Base-by-base conservation (phyloP, 92 coral and sea anemone species). In the Porites evermanni region DNA sequence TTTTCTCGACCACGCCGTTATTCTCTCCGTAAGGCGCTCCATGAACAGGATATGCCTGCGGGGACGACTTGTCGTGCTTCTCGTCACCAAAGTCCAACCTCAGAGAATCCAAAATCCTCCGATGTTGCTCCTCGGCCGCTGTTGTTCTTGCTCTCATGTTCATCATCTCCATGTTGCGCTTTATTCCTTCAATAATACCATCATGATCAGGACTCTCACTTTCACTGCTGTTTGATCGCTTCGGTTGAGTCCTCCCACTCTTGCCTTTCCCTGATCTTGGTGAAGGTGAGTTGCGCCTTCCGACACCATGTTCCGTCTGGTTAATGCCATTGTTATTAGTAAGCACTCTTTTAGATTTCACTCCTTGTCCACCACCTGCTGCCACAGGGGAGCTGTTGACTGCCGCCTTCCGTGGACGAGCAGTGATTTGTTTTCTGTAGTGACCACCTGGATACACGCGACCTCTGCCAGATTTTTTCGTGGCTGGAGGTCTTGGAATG, bases 81-180 rank as follows among this genome's bases (percentile, higher is more conserved):
- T n/a, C 80, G 64, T 72, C 87, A 72, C 74, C 80, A 83, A 83
- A 83, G 13, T 83, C 79, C 70, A 83, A 24, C 69, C 56, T 89
- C 69, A 92, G 56, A 11, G 90, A 79, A 16, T 86, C 72, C 12
- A 92, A 19, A 38, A 89, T 84, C 53, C 86, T 81, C 18, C 85
- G 92, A 60, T 88, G 84, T 70, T 91, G 86, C 16, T 89, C 92
- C 67, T 90, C 87, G 3, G 96, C 96, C 54, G 93, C 90, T 78
- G 91, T 91, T 53, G 91, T 18, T 53, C 93, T 84, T 21, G 86
- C 84, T 70, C 91, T 87, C 88, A 94, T 85, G 64, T 56, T 94
- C 67, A 94, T 93, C 64, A 79, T 88, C 70, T 90, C 96, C 98
- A 94, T 94, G 80, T 94, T 92, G 24, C 95, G 86, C 59, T 83